Evolutionary conservation across 2,797 vertebrate genomes (phyloP), one percentile per base, ranked within the genome.

Genomic region (Sarcoramphus papa): DNA sequence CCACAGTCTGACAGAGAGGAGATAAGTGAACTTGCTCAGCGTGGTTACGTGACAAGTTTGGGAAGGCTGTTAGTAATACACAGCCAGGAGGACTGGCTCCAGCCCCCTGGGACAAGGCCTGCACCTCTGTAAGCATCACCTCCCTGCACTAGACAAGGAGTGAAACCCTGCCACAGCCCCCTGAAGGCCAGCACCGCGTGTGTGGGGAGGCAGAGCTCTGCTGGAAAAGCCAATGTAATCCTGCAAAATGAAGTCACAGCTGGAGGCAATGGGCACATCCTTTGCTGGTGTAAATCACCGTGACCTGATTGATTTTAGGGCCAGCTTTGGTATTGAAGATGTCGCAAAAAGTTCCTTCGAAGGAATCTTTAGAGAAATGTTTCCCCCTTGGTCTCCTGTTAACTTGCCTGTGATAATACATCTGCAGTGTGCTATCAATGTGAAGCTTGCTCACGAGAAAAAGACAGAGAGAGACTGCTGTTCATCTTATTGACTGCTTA

Each of bases 401-500:
- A 90, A 69, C 73, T 92, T 81, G 65, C 84, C 65, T 83, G 43
- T 69, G 87, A 95, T 93, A 95, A 82, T 76, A 54, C 74, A 86
- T 97, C 80, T 97, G 57, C 75, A 74, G 65, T 7, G 1, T 67
- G 48, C 81, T 93, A 86, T 92, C 80, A 59, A 43, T 54, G 25
- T 84, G 64, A 76, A 93, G 64, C 35, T 89, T 90, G 45, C 72
- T 93, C 64, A 47, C 15, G 23, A 81, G 84, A 69, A 92, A 73
- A 92, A 89, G 85, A 72, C 90, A 74, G 76, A 86, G 60, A 94
- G 72, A 92, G 84, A 85, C 85, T 91, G 92, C 89, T 95, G 88
- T 97, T 97, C 91, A 88, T 97, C 93, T 94, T 96, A 97, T 96
- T 96, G 97, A 97, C 96, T 53, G 62, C 88, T 97, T 97, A 95